A percentile compares a stretch with the other conserved stretches of the same genome.
Evolutionary conservation across 2,113 vertebrate genomes (phyloP).

Genomic region (Hippocampus barbouri): DNA sequence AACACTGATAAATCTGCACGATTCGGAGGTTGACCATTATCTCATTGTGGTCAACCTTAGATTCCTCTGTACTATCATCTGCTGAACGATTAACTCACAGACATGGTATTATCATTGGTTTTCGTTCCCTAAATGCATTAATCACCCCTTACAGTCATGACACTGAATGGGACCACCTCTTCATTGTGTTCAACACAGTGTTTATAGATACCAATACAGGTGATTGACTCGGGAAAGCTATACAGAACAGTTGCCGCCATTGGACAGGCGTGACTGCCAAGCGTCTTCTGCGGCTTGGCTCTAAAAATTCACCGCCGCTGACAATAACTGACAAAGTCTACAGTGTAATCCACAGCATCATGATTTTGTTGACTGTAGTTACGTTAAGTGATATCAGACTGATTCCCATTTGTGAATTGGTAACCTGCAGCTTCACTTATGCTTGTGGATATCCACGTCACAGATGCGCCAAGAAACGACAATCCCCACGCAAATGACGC

Average conservation of each 20-base stretch:
- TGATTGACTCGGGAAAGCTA: conserved; percentile 27
- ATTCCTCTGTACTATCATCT: not conserved
- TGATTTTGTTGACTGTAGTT: not conserved
- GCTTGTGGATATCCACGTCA: not conserved
- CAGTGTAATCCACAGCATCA: not conserved
- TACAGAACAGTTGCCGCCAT: conserved; percentile 5
- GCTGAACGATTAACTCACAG: conserved; percentile 1
- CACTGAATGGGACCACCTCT: conserved; percentile 30
- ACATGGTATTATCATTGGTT: conserved; percentile 11
- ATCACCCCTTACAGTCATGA: conserved; percentile 19
- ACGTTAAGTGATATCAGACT: not conserved
- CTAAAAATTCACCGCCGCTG: not conserved
- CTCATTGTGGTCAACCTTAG: not conserved
- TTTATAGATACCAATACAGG: conserved; percentile 48
- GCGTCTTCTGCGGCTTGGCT: not conserved
- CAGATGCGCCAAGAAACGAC: not conserved
- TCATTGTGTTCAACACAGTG: conserved; percentile 35
- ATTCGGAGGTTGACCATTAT: not conserved
- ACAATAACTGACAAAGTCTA: too few relatives aligned
- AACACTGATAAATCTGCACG: not conserved
- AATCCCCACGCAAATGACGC: conserved; percentile 23
- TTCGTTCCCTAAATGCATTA: conserved; percentile 6
- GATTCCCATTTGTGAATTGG: not conserved
- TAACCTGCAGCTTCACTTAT: not conserved
- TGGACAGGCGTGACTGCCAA: conserved; percentile 14